These are phyloP conservation scores for Xylocampa areola DNA, from an alignment of 2,888 invertebrate species.

Conservation along the genomic window DNA sequence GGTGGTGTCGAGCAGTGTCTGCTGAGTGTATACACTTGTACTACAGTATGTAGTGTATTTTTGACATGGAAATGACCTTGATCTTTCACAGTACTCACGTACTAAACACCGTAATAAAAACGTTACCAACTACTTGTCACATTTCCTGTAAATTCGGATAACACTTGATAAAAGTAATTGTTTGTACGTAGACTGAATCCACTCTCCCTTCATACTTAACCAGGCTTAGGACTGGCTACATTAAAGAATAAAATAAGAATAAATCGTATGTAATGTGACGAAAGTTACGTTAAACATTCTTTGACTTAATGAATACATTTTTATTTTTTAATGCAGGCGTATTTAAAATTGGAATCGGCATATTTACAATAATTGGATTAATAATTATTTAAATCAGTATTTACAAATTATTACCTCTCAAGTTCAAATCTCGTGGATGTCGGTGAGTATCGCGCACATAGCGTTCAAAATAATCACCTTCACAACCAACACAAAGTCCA, in stretches of 20 bases:
- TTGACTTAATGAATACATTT: not conserved
- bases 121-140: not conserved
- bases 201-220: not conserved
- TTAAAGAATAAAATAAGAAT: too few relatives aligned
- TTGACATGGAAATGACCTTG: not conserved
- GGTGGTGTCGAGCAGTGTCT: too few relatives aligned
- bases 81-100: not conserved
- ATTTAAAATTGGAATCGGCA: slow-evolving; percentile 1
- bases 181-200: not conserved
- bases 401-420: not conserved
- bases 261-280: too few relatives aligned
- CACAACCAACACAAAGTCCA: not conserved
- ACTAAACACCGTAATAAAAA: too few relatives aligned
- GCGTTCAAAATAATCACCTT: not conserved
- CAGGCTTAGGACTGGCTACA: too few relatives aligned
- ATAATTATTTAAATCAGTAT: not conserved
- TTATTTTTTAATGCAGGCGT: slow-evolving; percentile 1
- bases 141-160: too few relatives aligned
- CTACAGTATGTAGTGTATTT: too few relatives aligned
- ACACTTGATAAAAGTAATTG: too few relatives aligned
- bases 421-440: not conserved
- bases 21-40: too few relatives aligned
- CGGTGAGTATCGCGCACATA: not conserved
- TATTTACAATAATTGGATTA: slow-evolving; percentile 1
- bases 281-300: too few relatives aligned